phyloP scores from a whole-genome alignment of 2,113 vertebrate genomes.

The Ornithorhynchus anatinus region DNA sequence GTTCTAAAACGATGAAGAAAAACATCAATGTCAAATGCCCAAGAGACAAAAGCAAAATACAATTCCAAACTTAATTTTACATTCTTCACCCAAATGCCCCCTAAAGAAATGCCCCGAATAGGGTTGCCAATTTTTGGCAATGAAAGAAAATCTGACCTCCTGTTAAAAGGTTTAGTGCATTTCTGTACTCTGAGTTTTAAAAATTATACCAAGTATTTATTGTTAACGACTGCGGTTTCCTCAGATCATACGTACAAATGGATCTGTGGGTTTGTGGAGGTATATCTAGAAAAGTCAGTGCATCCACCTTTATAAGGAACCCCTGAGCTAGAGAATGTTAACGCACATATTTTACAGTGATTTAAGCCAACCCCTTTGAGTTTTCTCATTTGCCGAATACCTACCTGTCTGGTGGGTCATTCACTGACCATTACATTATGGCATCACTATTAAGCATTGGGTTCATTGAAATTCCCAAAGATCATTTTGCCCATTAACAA shows the following conservation, averaged over 20 bases:
- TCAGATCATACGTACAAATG: not conserved
- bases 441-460: constrained; percentile 28
- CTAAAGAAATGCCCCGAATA: constrained; percentile 46
- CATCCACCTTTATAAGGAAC: constrained; percentile 52
- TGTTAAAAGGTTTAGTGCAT: constrained; percentile 37
- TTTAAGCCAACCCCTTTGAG: constrained; percentile 61
- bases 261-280: not conserved
- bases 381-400: constrained; percentile 65
- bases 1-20: constrained; percentile 7
- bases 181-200: constrained; percentile 33
- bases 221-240: not conserved
- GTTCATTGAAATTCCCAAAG: constrained; percentile 58
- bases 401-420: constrained; percentile 65
- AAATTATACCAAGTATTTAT: constrained; percentile 54
- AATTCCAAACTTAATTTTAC: constrained; percentile 39
- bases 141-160: constrained; percentile 54
- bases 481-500: constrained; percentile 66
- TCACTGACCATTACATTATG: constrained; percentile 54
- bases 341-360: constrained; percentile 57
- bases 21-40: not conserved
- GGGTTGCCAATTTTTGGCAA: constrained; percentile 46
- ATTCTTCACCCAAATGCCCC: constrained; percentile 28
- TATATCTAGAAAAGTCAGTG: constrained; percentile 36
- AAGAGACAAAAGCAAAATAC: constrained; percentile 33
- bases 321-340: constrained; percentile 39